A percentile compares a stretch with the other conserved stretches of the same genome.
Conservation (phyloP, 2,888 invertebrate species). For the Cantharis flavilabris region DNA sequence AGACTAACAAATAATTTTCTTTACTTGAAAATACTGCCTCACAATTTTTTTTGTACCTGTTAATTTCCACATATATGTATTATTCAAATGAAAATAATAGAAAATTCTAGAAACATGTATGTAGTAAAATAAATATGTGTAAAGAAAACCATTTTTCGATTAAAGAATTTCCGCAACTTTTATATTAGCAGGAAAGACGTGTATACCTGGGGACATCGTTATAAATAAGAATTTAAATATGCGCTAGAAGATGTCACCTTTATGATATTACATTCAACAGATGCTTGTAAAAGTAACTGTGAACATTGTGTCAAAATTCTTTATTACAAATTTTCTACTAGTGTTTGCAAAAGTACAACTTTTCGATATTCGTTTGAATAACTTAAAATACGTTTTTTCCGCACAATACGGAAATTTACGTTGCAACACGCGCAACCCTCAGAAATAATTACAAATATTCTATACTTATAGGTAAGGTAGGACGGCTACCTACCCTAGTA, state of each 20-base stretch:
- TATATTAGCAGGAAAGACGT: not conserved
- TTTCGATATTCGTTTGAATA: too few relatives aligned
- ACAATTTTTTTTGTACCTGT: not conserved
- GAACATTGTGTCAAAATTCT: not conserved
- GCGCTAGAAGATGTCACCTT: not conserved
- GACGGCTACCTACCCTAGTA: too few relatives aligned
- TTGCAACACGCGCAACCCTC: too few relatives aligned
- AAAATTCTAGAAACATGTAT: not conserved
- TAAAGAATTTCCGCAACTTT: not conserved
- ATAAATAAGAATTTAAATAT: not conserved
- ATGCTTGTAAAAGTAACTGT: not conserved
- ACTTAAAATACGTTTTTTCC: too few relatives aligned
- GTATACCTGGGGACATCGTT: not conserved
- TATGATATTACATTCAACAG: not conserved
- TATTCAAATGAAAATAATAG: not conserved
- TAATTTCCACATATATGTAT: not conserved
- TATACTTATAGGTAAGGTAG: too few relatives aligned
- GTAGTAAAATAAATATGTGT: not conserved
- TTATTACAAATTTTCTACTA: not conserved
- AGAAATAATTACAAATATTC: too few relatives aligned
- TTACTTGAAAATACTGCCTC: not conserved
- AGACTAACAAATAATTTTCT: not conserved
- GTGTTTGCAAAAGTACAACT: too few relatives aligned
- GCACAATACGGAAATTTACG: too few relatives aligned
- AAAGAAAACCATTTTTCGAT: not conserved